These are phyloP conservation scores for Entomobrya multifasciata DNA, from an alignment of 2,888 invertebrate genomes.

Conservation along the genomic window DNA sequence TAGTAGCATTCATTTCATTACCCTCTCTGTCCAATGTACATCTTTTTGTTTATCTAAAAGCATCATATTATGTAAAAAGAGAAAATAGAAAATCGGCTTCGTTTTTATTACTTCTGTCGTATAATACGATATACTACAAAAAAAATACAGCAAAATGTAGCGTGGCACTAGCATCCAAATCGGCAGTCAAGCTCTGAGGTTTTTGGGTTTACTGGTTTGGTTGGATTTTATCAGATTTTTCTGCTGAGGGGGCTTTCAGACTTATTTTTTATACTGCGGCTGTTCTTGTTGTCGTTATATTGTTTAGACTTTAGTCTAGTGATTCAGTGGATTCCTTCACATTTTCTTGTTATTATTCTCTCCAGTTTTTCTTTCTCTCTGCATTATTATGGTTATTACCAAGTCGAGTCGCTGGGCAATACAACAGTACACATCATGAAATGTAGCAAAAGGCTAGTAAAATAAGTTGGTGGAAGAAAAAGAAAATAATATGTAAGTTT, in stretches of 20 bases:
- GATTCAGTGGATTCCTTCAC: neutral
- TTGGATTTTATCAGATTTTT: slow-evolving; percentile 45
- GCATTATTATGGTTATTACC: slow-evolving; percentile 35
- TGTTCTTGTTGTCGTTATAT: neutral
- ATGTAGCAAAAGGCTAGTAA: neutral
- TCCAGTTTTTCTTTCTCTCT: neutral
- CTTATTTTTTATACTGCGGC: slow-evolving; percentile 24
- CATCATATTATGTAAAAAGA: neutral
- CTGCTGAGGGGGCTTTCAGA: slow-evolving; percentile 2
- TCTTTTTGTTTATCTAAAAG: no score
- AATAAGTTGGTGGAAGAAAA: neutral
- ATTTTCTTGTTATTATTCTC: slow-evolving; percentile 29
- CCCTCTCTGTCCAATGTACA: neutral
- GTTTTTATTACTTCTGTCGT: neutral
- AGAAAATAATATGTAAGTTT: neutral
- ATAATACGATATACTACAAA: no score
- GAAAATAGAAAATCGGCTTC: neutral
- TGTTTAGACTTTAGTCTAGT: neutral
- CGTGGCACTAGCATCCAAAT: no score
- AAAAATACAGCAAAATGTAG: no score
- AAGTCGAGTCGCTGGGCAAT: slow-evolving; percentile 21
- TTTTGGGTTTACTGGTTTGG: slow-evolving; percentile 3
- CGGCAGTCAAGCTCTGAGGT: neutral
- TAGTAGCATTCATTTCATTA: no score
- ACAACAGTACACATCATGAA: neutral